phyloP scores from a whole-genome alignment of 2,113 vertebrate species.

The Hydrolagus affinis region DNA sequence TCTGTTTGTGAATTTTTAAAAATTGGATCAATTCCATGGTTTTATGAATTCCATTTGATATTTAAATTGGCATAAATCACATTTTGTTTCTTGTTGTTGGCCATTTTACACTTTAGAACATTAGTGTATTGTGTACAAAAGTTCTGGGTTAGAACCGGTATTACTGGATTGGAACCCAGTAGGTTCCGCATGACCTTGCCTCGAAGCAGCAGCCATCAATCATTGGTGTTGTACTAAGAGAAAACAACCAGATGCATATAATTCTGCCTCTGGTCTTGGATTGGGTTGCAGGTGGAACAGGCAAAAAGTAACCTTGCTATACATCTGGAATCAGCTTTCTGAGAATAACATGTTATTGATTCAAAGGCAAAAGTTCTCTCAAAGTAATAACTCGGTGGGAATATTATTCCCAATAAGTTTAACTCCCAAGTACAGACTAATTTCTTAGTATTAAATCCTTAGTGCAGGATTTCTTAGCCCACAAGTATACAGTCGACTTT shows the following conservation, averaged over 20 bases:
- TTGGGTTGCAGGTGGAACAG: not conserved
- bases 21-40: no score
- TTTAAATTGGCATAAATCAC: no score
- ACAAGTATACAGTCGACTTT: no score
- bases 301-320: not conserved
- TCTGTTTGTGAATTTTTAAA: no score
- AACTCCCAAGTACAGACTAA: not conserved
- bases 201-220: slow-evolving; percentile 16
- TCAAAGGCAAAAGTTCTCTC: not conserved
- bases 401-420: not conserved
- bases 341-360: not conserved
- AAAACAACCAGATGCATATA: slow-evolving; percentile 9
- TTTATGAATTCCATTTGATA: no score
- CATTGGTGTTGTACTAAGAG: not conserved
- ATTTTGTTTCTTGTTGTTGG: not conserved
- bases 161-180: not conserved
- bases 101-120: not conserved
- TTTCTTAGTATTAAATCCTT: no score
- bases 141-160: not conserved
- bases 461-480: no score
- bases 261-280: not conserved
- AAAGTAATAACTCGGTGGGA: not conserved
- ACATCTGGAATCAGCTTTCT: slow-evolving; percentile 11
- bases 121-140: not conserved
- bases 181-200: not conserved